These are phyloP conservation scores for Mesoclemmys tuberculata DNA, from an alignment of 2,113 vertebrate genomes.

Conservation along the genomic window DNA sequence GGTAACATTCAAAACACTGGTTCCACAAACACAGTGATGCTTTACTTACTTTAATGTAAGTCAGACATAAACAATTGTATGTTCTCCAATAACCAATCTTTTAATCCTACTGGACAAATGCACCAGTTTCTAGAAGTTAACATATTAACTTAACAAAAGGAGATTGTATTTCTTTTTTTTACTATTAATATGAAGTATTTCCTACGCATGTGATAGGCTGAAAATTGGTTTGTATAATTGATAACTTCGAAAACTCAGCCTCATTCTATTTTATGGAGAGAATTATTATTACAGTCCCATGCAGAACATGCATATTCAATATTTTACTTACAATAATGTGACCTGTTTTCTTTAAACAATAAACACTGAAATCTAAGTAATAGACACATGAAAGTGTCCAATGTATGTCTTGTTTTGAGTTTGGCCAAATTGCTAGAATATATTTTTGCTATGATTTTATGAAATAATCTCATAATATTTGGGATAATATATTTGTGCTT, in stretches of 20 bases:
- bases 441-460: neutral
- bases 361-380: neutral
- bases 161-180: neutral
- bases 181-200: neutral
- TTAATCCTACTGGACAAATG: neutral
- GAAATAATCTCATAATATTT: neutral
- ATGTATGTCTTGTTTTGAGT: neutral
- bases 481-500: neutral
- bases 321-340: neutral
- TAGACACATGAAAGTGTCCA: neutral
- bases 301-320: neutral
- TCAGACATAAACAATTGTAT: too few species aligned
- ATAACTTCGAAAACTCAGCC: neutral
- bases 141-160: neutral
- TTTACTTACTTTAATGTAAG: neutral
- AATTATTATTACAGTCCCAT: neutral
- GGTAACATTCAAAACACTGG: neutral
- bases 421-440: neutral
- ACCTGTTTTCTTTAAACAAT: neutral
- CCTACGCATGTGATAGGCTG: accelerated
- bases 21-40: neutral
- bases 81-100: neutral
- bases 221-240: neutral
- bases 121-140: neutral
- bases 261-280: neutral